These are phyloP conservation scores for Lasioglossum leucozonium DNA, from an alignment of 2,888 invertebrate genomes.

Conservation along the genomic window DNA sequence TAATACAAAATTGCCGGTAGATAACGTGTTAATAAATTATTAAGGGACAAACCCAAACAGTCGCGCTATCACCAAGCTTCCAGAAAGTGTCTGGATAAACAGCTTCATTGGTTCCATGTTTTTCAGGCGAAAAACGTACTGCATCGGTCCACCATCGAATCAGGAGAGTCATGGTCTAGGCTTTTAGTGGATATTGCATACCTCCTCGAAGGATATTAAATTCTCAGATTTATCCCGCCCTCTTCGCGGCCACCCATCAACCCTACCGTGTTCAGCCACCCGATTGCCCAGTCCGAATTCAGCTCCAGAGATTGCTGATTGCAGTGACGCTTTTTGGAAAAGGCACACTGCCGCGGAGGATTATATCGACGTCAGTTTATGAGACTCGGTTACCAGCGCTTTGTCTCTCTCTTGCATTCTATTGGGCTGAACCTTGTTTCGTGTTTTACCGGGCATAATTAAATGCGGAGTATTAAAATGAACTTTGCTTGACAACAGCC, in stretches of 20 bases:
- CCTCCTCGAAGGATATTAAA: slow-evolving; percentile 82
- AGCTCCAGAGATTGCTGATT: slow-evolving; percentile 50
- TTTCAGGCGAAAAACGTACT: slow-evolving; percentile 58
- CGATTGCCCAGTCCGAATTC: slow-evolving; percentile 61
- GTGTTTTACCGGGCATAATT: slow-evolving; percentile 33
- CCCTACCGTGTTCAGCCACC: slow-evolving; percentile 56
- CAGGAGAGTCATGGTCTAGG: slow-evolving; percentile 57
- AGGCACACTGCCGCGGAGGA: slow-evolving; percentile 29
- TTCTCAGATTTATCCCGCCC: slow-evolving; percentile 81
- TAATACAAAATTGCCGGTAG: background rate
- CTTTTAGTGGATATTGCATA: slow-evolving; percentile 82
- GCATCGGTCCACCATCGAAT: slow-evolving; percentile 26
- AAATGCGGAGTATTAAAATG: slow-evolving; percentile 26
- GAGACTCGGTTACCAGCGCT: slow-evolving; percentile 12
- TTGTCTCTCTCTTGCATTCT: background rate
- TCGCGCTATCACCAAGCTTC: background rate
- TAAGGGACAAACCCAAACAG: background rate
- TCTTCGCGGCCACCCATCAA: slow-evolving; percentile 59
- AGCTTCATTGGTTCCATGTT: slow-evolving; percentile 34
- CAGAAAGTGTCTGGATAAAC: background rate
- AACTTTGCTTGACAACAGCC: background rate
- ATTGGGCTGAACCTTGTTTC: slow-evolving; percentile 3
- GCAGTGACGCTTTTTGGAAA: slow-evolving; percentile 48
- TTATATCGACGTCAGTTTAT: slow-evolving; percentile 45
- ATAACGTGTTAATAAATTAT: background rate